A percentile compares a stretch with the other conserved stretches of the same genome.
phyloP scores from a whole-genome alignment of 2,113 vertebrate genomes.

The Bostrychus sinensis region DNA sequence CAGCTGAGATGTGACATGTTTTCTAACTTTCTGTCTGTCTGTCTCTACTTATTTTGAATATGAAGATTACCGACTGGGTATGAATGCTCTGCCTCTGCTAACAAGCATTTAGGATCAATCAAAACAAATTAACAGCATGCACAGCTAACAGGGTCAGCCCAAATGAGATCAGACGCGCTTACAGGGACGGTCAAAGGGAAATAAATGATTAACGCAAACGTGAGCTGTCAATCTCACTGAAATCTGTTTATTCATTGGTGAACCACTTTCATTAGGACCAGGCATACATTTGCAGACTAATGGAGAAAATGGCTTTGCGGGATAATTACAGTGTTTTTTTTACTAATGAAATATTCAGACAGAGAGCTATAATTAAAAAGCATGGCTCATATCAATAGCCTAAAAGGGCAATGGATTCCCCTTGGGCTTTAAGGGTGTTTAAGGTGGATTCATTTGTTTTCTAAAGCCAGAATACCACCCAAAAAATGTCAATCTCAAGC shows the following conservation, averaged over 20 bases:
- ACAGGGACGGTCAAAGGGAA: conserved; percentile 44
- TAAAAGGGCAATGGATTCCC: background rate
- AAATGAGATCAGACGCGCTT: conserved; percentile 61
- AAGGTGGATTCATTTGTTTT: conserved; percentile 28
- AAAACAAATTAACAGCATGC: conserved; percentile 53
- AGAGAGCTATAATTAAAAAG: conserved; percentile 10
- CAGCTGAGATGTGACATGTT: conserved; percentile 30
- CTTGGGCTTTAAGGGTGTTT: background rate
- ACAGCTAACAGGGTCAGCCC: conserved; percentile 45
- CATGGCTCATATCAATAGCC: conserved; percentile 3
- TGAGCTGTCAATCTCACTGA: conserved; percentile 47
- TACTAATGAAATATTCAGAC: conserved; percentile 5
- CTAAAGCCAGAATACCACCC: conserved; percentile 35
- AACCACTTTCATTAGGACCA: conserved; percentile 20
- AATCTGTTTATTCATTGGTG: conserved; percentile 19
- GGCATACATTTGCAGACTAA: conserved; percentile 11
- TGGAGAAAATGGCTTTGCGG: background rate
- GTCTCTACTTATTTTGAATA: conserved; percentile 35
- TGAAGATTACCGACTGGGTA: conserved; percentile 28
- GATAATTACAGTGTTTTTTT: conserved; percentile 3
- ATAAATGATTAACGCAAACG: conserved; percentile 44
- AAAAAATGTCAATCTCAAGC: no score
- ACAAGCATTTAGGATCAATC: conserved; percentile 63
- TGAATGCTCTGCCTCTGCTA: conserved; percentile 39
- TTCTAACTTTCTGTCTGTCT: conserved; percentile 14